Conservation (phyloP, 2,113 vertebrate species). For the Hypocryptadius cinnamomeus region DNA sequence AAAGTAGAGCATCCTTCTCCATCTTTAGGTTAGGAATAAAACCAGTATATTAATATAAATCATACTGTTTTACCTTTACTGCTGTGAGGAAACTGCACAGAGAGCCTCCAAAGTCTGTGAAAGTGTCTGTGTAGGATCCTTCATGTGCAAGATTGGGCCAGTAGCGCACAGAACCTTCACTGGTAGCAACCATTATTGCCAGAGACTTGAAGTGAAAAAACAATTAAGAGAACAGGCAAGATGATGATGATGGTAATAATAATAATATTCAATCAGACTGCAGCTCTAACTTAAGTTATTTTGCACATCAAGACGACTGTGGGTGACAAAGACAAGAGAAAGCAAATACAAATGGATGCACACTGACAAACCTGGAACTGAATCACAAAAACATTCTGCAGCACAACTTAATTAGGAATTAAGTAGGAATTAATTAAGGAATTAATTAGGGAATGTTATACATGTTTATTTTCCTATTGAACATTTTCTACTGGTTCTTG, state of each 20-base stretch:
- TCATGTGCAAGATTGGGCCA: conserved; percentile 88
- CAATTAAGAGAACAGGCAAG: neutral
- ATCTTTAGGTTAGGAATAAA: neutral
- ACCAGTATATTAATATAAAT: neutral
- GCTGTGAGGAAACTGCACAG: conserved; percentile 82
- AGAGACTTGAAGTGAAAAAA: conserved; percentile 64
- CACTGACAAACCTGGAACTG: neutral
- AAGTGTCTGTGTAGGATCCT: conserved; percentile 76
- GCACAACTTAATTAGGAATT: fast-evolving
- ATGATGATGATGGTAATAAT: neutral
- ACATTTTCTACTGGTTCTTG: neutral
- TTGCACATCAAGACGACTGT: neutral
- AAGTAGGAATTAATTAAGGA: too few species aligned
- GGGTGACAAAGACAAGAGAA: neutral
- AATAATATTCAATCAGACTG: neutral
- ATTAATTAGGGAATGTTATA: neutral
- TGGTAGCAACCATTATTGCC: conserved; percentile 80
- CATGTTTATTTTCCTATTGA: neutral
- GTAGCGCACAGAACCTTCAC: conserved; percentile 81
- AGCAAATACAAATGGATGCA: neutral
- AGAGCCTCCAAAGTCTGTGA: conserved; percentile 75
- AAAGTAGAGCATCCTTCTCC: neutral
- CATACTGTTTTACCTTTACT: conserved; percentile 73
- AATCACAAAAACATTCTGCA: neutral
- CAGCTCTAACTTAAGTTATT: neutral